These are phyloP conservation scores for Phocoena phocoena DNA, from an alignment of 2,113 vertebrate genomes.

Conservation along the genomic window DNA sequence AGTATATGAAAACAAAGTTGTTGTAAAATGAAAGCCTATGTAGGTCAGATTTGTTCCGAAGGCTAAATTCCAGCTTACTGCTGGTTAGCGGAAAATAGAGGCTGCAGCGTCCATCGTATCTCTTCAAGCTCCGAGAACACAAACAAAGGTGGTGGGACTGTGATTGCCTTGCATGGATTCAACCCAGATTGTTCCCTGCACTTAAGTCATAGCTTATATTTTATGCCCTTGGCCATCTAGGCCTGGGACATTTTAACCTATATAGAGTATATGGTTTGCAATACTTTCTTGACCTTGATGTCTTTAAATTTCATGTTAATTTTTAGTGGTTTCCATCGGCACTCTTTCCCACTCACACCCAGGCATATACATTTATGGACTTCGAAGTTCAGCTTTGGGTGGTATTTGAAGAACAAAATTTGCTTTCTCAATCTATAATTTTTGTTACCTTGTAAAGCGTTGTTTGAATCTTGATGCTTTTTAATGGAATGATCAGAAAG, in stretches of 20 bases:
- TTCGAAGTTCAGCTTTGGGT: not conserved
- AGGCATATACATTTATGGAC: not conserved
- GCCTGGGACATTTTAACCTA: constrained; percentile 52
- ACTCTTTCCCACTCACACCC: not conserved
- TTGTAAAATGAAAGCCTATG: constrained; percentile 33
- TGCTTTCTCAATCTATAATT: not conserved
- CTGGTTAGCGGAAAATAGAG: not conserved
- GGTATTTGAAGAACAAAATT: not conserved
- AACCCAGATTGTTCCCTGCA: constrained; percentile 11
- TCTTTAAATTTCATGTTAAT: not conserved
- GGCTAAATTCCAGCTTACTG: constrained; percentile 12
- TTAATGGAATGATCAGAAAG: not conserved
- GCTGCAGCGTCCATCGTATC: not conserved
- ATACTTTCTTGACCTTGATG: not conserved
- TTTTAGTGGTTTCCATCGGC: not conserved
- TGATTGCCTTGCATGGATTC: not conserved
- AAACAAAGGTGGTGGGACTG: not conserved
- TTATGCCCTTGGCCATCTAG: constrained; percentile 9
- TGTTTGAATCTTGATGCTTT: not conserved
- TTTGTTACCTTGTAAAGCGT: not conserved
- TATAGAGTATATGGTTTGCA: constrained; percentile 25
- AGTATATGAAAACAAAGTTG: not conserved
- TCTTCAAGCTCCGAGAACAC: not conserved
- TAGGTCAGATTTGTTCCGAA: constrained; percentile 59
- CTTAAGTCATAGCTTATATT: constrained; percentile 25